phyloP scores from a whole-genome alignment of 2,797 vertebrate species.

The Bufotes viridis region DNA sequence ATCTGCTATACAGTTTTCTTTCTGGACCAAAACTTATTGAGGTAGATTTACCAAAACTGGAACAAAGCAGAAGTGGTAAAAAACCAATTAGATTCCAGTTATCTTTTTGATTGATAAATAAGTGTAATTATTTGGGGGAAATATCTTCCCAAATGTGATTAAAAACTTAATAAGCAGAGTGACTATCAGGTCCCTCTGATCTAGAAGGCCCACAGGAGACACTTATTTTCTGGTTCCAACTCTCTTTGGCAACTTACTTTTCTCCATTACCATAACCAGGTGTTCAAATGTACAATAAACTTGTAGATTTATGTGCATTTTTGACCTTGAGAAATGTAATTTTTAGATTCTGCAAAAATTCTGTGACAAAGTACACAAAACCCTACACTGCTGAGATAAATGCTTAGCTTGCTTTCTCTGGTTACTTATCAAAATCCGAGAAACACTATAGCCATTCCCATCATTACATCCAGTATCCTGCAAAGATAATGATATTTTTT shows the following conservation, averaged over 20 bases:
- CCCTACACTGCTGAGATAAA: slow-evolving; percentile 44
- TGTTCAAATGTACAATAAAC: background rate
- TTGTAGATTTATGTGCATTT: background rate
- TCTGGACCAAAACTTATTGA: background rate
- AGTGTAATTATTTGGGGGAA: too few relatives aligned
- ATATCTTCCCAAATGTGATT: too few relatives aligned
- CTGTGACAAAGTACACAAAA: slow-evolving; percentile 30
- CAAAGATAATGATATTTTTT: slow-evolving; percentile 49
- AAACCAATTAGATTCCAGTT: too few relatives aligned
- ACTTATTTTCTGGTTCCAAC: background rate
- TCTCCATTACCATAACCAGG: background rate
- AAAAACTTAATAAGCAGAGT: background rate
- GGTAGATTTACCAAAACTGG: too few relatives aligned
- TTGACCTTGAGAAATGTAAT: slow-evolving; percentile 22
- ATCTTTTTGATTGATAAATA: too few relatives aligned
- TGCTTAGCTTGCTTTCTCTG: slow-evolving; percentile 19
- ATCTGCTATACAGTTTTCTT: background rate
- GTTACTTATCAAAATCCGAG: slow-evolving; percentile 25
- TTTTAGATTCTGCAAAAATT: slow-evolving; percentile 30
- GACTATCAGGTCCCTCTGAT: background rate
- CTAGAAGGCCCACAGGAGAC: too few relatives aligned
- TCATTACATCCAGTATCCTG: slow-evolving; percentile 41
- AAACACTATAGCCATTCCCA: slow-evolving; percentile 27
- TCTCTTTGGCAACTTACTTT: background rate
- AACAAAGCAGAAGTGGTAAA: too few relatives aligned